A percentile compares a stretch with the other conserved stretches of the same genome.
phyloP scores from a whole-genome alignment of 2,113 vertebrate genomes.

The Cavia aperea region DNA sequence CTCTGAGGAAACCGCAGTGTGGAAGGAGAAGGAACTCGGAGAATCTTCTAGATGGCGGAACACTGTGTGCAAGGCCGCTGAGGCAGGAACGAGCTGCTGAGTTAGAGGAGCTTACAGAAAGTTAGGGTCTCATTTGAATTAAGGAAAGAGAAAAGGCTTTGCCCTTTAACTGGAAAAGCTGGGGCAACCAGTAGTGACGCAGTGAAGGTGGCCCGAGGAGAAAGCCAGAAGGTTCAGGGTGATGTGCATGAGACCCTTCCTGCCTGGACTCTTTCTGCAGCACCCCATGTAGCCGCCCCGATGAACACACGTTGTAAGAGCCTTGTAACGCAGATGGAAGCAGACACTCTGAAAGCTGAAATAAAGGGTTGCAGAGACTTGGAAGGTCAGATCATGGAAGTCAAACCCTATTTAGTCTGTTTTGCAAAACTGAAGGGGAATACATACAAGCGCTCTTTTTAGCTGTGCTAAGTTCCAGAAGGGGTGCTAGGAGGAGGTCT shows the following conservation, averaged over 20 bases:
- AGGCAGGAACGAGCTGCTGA: not conserved
- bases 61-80: not conserved
- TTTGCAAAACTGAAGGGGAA: not conserved
- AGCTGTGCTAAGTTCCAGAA: not conserved
- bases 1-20: not conserved
- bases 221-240: not conserved
- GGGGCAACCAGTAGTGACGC: not conserved
- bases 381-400: not conserved
- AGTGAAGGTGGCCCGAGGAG: not conserved
- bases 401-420: not conserved
- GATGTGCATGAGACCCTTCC: not conserved
- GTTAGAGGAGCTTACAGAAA: not conserved
- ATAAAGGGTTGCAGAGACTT: not conserved
- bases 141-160: slow-evolving; percentile 5
- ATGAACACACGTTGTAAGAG: not conserved
- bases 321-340: not conserved
- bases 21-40: not conserved
- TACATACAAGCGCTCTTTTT: not conserved
- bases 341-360: not conserved
- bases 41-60: not conserved
- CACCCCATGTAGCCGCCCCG: not conserved
- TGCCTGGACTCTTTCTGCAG: not conserved
- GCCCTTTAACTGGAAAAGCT: not conserved
- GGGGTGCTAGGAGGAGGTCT: not conserved
- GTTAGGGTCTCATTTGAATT: not conserved